Base-by-base conservation (phyloP, 2,888 invertebrate species). In the Stegana nigrithorax region DNA sequence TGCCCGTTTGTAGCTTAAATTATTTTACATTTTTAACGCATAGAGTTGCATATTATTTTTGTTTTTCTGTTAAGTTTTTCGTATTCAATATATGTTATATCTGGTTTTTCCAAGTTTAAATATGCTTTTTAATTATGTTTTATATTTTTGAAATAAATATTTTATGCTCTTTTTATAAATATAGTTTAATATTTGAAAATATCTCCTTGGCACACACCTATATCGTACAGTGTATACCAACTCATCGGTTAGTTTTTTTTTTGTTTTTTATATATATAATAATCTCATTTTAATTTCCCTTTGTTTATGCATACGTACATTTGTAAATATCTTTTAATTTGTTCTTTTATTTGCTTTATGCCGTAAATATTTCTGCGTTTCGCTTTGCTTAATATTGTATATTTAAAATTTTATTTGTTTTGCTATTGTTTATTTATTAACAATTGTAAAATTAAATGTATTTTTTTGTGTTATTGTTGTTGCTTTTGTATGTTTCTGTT, bases 331-430 rank as follows among this genome's bases (percentile, higher is more conserved):
- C 26, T 62, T 25, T 42, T 25, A 21, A 19, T 57, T 25, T 44
- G 8, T 44, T 26, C 44, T 14, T 17, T 44, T 25, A 44, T 57
- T 45, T 10, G n/a, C 42, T 45, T 57, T 27, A 8, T 39, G 7
- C n/a, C 21, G 42, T 56, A 50, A 26, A 45, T 45, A 45, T 45
- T 14, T 23, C 1, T 55, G 14, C 36, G 10, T 36, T 55, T 36
- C 12, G 4, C 12, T 32, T 32, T 32, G 42, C n/a, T 32, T 5
- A n/a, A 12, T 71, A 67, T 68, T 67, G 65, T 71, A 68, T 78
- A n/a, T n/a, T n/a, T n/a, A n/a, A n/a, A n/a, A n/a, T n/a, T n/a
- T 76, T 77, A 76, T 76, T 76, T 73, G 69, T 57, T 64, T 65
- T 67, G 60, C 65, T 62, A 66, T 64, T 62, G 51, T 51, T 66